phyloP scores from a whole-genome alignment of 53 echinoderm and acorn worm species.

The Glandiceps talaboti region DNA sequence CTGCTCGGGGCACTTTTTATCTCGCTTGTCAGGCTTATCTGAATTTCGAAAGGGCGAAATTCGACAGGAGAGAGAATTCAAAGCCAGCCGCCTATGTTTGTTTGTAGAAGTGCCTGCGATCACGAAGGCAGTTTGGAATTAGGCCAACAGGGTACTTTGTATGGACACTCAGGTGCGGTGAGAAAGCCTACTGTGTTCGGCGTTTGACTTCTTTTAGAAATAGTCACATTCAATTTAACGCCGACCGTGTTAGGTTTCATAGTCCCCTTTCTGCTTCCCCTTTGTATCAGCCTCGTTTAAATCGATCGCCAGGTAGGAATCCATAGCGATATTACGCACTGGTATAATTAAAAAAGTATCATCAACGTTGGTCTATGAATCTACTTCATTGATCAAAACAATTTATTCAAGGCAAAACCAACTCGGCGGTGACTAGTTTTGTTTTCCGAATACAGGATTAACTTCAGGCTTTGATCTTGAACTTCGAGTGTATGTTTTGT shows the following conservation, averaged over 20 bases:
- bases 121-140: not conserved
- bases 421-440: too few species aligned
- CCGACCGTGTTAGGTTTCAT: not conserved
- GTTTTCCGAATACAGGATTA: too few species aligned
- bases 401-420: too few species aligned
- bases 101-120: not conserved
- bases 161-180: not conserved
- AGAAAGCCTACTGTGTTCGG: not conserved
- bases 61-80: not conserved
- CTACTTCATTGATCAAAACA: too few species aligned
- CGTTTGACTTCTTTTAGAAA: not conserved
- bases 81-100: not conserved
- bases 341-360: not conserved
- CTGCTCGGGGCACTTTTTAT: too few species aligned
- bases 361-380: too few species aligned
- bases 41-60: not conserved
- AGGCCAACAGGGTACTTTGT: not conserved
- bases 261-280: not conserved
- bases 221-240: not conserved
- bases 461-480: too few species aligned
- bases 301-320: not conserved
- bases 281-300: not conserved
- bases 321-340: not conserved
- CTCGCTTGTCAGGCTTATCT: not conserved
- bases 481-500: too few species aligned